Evolutionary conservation across 2,888 invertebrate species (phyloP).

Genomic region (Watsonalla cultraria): DNA sequence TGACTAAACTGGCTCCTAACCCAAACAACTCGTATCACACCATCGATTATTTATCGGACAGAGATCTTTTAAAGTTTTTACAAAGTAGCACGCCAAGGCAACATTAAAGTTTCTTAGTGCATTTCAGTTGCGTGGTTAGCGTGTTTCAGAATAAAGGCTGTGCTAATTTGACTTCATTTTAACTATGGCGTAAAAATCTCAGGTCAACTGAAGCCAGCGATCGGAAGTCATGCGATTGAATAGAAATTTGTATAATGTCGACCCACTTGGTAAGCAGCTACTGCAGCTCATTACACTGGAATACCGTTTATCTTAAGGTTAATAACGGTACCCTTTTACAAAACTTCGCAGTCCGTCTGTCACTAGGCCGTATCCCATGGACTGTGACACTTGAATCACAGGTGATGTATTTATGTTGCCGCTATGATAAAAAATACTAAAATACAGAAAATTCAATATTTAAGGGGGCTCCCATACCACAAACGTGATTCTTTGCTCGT

Average conservation of each 20-base stretch:
- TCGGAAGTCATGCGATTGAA: neutral
- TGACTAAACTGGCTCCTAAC: constrained; percentile 11
- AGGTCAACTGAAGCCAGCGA: neutral
- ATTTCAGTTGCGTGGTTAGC: constrained; percentile 36
- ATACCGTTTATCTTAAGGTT: no score
- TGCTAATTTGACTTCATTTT: constrained; percentile 13
- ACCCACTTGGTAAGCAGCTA: no score
- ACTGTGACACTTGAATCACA: no score
- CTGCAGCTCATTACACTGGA: no score
- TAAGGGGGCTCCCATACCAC: no score
- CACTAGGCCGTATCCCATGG: no score
- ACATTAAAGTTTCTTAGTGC: constrained; percentile 52
- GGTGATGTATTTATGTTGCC: no score
- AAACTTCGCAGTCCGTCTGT: no score
- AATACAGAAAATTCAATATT: no score
- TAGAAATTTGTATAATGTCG: neutral
- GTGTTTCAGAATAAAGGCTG: constrained; percentile 22
- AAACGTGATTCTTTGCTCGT: no score
- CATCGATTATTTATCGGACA: constrained; percentile 34
- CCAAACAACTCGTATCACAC: constrained; percentile 31
- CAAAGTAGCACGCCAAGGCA: constrained; percentile 45
- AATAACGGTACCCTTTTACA: no score
- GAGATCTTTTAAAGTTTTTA: constrained; percentile 41
- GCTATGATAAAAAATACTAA: no score
- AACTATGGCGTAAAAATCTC: constrained; percentile 9